Percentiles rank a stretch among this genome's conserved stretches.
Conservation (phyloP, 2,113 vertebrate species). For the Lethenteron camtschaticum region DNA sequence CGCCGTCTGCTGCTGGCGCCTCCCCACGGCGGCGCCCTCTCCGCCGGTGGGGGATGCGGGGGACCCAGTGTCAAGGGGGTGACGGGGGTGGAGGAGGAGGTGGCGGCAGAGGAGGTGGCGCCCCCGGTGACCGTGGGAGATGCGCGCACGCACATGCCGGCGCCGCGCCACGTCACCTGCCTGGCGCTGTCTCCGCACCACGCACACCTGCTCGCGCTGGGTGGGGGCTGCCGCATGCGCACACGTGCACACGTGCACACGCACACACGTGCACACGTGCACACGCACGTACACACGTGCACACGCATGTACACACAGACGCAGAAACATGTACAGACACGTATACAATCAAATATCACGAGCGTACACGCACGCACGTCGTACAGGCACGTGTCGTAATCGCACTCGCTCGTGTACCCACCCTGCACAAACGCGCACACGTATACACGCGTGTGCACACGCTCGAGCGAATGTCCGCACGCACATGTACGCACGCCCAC, state of each 20-base stretch:
- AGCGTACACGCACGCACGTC: background rate
- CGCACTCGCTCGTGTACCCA: too few species aligned
- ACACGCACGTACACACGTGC: background rate
- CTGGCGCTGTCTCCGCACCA: constrained; percentile 67
- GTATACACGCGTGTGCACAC: too few species aligned
- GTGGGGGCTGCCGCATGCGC: constrained; percentile 21
- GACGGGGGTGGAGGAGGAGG: too few species aligned
- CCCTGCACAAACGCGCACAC: too few species aligned
- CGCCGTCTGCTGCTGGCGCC: constrained; percentile 53
- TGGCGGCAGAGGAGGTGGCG: too few species aligned
- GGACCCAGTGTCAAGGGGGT: too few species aligned
- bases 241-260: background rate
- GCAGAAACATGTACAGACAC: background rate
- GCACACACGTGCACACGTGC: background rate
- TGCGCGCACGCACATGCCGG: constrained; percentile 51
- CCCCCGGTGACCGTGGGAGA: constrained; percentile 16
- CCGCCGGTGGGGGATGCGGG: too few species aligned
- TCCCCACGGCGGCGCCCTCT: constrained; percentile 22
- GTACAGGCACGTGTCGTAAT: too few species aligned
- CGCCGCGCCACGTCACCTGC: constrained; percentile 63
- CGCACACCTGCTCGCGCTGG: constrained; percentile 52
- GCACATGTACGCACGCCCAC: too few species aligned
- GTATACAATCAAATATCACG: too few species aligned
- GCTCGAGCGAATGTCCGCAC: too few species aligned
- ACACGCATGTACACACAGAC: background rate